Evolutionary conservation across 1,140 invertebrate species (phyloP), one percentile per base, ranked within the genome.

Genomic region (Oryctes rhinoceros): DNA sequence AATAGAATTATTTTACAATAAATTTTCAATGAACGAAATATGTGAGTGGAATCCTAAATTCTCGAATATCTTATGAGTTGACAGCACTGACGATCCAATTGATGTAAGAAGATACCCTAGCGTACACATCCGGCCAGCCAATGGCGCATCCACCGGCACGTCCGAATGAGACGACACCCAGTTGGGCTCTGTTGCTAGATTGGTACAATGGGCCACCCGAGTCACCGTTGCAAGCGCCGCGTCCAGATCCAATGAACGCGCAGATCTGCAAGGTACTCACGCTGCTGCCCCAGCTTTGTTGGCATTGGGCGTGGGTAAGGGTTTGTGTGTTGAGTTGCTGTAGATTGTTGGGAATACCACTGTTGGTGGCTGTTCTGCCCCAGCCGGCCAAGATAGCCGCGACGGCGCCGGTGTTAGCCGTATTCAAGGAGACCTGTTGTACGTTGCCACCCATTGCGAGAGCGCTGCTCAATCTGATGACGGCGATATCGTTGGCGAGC

Each of bases 211-310:
- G 91, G 78, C 92, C 89, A 65, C 92, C 92, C 2, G 91, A 91
- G 86, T 93, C 92, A 74, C 91, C 91, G 84, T 90, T 88, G 79
- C 91, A 91, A 39, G 90, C 89, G 44, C 91, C 90, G 86, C 91
- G 87, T 18, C 91, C 91, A 37, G 83, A 81, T 81, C 89, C 90
- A 3, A 91, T 92, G 39, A 91, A 88, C 0, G 91, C 91, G 80
- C 91, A 92, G 48, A 67, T 85, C 20, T 84, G 65, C 4, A 80
- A 79, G 30, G 62, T 11, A 10, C 0, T 83, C 7, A 87, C 85
- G 6, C 82, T 83, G 18, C n/a, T 3, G 30, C 18, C 18, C 18
- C 71, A 20, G 80, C 92, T 89, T 84, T 91, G 15, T 37, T 88
- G 85, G 79, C 88, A 89, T 0, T 85, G 82, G 5, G 83, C 82